Evolutionary conservation across 2,797 vertebrate species (phyloP), one percentile per base, ranked within the genome.

Genomic region (Centroberyx gerrardi): DNA sequence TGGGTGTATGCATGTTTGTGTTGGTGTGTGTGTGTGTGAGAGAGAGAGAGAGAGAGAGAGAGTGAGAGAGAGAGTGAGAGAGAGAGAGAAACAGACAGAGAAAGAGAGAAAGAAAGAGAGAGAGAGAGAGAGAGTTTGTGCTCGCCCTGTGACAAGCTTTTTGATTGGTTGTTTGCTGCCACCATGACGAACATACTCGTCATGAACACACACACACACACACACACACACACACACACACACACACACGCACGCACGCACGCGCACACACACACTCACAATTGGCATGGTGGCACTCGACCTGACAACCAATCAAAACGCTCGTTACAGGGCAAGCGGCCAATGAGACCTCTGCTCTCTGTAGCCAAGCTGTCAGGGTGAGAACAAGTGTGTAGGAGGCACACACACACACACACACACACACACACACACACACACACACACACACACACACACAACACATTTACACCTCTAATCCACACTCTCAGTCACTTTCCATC

Each of bases 341-440:
- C 90, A 91, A 89, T 88, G 76, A 82, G 87, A 88, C 78, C 87
- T 73, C 87, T 82, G 86, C 83, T 90, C 87, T 83, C 68, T 52
- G 62, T 82, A 84, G 84, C 83, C 86, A 72, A 87, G 83, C 85
- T 88, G 87, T 89, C 86, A 83, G 90, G 81, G 73, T 79, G 83
- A 84, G 84, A 86, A 81, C 66, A 72, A 73, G 86, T 66, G 76
- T 69, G 83, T 79, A 70, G 75, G 82, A 83, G 82, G 82, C 17
- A 22, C 22, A 22, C 22, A 22, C 22, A 22, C 22, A 22, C 22
- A 22, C 22, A 22, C 22, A 22, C 22, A 22, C 22, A 22, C 22
- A 22, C 22, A 22, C 22, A 22, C 22, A 22, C 22, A 22, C 22
- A 22, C 22, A 22, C 22, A 22, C 22, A 22, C 22, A 22, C 22